phyloP scores from a whole-genome alignment of 2,113 vertebrate genomes.

The Nannospalax galili region DNA sequence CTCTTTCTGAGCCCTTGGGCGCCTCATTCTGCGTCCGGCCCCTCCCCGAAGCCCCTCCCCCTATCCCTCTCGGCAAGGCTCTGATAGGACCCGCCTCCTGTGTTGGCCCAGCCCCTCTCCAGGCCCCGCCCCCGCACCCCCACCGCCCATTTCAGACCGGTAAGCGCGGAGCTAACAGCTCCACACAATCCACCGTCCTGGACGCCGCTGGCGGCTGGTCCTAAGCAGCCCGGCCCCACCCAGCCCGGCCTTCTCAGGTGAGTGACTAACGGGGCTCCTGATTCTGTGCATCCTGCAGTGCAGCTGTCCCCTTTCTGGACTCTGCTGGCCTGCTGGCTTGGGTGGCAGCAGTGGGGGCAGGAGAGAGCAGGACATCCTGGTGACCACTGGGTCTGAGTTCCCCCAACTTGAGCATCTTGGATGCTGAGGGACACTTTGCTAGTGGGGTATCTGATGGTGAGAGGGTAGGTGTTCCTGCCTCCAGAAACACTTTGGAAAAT shows the following conservation, averaged over 20 bases:
- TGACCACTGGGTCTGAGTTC: neutral
- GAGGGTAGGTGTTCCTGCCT: no score
- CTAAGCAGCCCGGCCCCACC: neutral
- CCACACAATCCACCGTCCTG: neutral
- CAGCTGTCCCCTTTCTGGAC: neutral
- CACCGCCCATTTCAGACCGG: neutral
- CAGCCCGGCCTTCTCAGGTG: neutral
- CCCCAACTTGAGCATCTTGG: no score
- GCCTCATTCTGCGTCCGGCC: no score
- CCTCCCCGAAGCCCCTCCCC: neutral
- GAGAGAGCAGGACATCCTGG: neutral
- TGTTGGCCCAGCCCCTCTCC: neutral
- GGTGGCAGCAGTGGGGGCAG: neutral
- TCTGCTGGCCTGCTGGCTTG: neutral
- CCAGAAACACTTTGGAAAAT: neutral
- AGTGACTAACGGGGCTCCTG: neutral
- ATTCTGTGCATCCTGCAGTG: neutral
- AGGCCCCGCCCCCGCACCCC: neutral
- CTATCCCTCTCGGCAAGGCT: accelerated
- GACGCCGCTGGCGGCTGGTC: neutral
- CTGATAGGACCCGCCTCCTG: neutral
- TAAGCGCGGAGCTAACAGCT: neutral
- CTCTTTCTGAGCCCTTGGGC: no score
- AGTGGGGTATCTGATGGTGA: neutral
- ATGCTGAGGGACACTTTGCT: no score